Evolutionary conservation across 2,888 invertebrate species (phyloP), one percentile per base, ranked within the genome.

Genomic region (Plebejus anna): DNA sequence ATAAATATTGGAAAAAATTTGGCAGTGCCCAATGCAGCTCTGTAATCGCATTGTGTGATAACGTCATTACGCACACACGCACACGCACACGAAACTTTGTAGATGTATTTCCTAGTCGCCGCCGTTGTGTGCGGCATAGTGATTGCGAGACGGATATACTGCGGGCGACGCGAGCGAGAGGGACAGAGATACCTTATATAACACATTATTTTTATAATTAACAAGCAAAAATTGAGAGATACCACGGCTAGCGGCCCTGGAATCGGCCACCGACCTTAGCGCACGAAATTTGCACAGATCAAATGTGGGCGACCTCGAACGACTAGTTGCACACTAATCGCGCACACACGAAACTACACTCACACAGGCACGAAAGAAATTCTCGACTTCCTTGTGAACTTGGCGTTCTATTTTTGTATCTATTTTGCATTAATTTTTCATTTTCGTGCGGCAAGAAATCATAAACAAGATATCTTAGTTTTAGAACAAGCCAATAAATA

Each of bases 131-230:
- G 93, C 87, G 88, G 81, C 84, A 85, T 86, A 85, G 84, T 87
- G 84, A 83, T 83, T 82, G 80, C 78, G 90, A 84, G 87, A 91
- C 82, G 79, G 84, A 75, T 66, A 78, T 86, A 89, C 80, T 70
- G 77, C 28, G 57, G 1, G 9, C 1, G 9, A 7, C 42, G 75
- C 13, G 89, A 77, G 83, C 76, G 85, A 92, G 81, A 78, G 86
- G 82, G 91, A 90, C 28, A 77, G 9, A 70, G 61, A 80, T 81
- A 86, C 80, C 86, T 94, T 94, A 94, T 92, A 93, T 93, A 94
- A 94, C 92, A 90, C 92, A 93, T 94, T 94, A 93, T 94, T 94
- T 93, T 94, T 93, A 93, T 93, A 94, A 94, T 94, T 94, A 94
- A 93, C 94, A 92, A 90, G 89, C 94, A 92, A 92, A 93, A 94